Conservation (phyloP, 92 coral and sea anemone genomes). For the Zoanthus sansibaricus region DNA sequence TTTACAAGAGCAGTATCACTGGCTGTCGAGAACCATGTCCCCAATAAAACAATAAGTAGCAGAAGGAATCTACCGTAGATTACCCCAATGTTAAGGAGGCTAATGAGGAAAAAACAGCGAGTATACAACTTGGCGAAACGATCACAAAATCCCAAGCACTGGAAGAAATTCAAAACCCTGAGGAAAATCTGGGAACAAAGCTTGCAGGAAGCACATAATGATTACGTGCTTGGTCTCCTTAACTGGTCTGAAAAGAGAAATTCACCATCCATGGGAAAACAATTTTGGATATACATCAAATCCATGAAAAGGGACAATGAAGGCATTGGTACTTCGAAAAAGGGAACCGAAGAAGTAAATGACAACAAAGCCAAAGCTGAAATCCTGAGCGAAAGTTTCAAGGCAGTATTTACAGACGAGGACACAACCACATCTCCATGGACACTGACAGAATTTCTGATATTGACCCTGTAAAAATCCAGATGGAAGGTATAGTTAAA, state of each 20-base stretch:
- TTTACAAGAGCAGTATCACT: constrained; percentile 30
- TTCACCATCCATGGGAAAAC: not conserved
- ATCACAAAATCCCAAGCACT: constrained; percentile 43
- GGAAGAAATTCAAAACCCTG: constrained; percentile 56
- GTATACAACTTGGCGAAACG: not conserved
- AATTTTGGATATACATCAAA: not conserved
- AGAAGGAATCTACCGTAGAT: not conserved
- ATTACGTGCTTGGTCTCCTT: no score
- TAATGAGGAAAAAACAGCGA: constrained; percentile 45
- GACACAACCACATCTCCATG: constrained; percentile 45
- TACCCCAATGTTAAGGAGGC: not conserved
- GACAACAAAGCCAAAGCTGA: constrained; percentile 56
- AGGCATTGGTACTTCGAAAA: constrained; percentile 54
- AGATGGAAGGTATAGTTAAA: constrained; percentile 37
- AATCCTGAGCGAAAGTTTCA: constrained; percentile 54
- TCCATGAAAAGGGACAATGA: constrained; percentile 40
- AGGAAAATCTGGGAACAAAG: not conserved
- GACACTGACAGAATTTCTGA: constrained; percentile 23
- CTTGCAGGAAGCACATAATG: not conserved
- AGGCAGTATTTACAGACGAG: constrained; percentile 65
- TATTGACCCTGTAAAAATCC: constrained; percentile 39
- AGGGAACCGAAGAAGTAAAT: constrained; percentile 15
- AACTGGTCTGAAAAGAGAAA: not conserved
- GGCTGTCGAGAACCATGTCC: constrained; percentile 32
- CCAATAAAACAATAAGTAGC: constrained; percentile 32